These are phyloP conservation scores for Ceyx margarethae DNA, from an alignment of 2,113 vertebrate genomes.

Conservation along the genomic window DNA sequence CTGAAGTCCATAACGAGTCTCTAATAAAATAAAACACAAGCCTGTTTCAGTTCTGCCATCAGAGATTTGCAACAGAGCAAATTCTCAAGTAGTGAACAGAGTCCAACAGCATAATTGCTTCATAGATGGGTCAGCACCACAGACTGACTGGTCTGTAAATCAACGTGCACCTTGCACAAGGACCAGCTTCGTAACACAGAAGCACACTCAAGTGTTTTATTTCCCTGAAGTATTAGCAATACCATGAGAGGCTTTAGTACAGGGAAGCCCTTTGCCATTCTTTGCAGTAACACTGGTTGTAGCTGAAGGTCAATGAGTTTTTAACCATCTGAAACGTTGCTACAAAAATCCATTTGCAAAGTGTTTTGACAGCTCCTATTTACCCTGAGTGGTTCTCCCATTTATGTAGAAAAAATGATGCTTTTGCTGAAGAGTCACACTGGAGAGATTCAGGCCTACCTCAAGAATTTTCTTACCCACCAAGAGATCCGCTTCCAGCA, in stretches of 20 bases:
- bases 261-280: neutral
- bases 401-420: constrained; percentile 46
- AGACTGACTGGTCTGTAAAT: neutral
- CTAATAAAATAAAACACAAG: neutral
- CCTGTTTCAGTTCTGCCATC: neutral
- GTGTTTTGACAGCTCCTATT: neutral
- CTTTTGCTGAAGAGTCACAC: constrained; percentile 30
- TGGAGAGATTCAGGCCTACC: constrained; percentile 47
- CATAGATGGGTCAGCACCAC: neutral
- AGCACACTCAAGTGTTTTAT: neutral
- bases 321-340: neutral
- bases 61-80: neutral
- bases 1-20: neutral
- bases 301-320: neutral
- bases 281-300: neutral
- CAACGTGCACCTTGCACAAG: neutral
- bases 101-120: neutral
- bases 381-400: neutral
- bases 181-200: neutral
- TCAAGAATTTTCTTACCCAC: constrained; percentile 59
- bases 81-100: neutral
- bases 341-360: neutral
- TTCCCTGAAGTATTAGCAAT: neutral
- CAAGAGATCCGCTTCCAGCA: constrained; percentile 71
- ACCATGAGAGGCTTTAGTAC: neutral